These are phyloP conservation scores for Fregata magnificens DNA, from an alignment of 2,113 vertebrate species.

Conservation along the genomic window DNA sequence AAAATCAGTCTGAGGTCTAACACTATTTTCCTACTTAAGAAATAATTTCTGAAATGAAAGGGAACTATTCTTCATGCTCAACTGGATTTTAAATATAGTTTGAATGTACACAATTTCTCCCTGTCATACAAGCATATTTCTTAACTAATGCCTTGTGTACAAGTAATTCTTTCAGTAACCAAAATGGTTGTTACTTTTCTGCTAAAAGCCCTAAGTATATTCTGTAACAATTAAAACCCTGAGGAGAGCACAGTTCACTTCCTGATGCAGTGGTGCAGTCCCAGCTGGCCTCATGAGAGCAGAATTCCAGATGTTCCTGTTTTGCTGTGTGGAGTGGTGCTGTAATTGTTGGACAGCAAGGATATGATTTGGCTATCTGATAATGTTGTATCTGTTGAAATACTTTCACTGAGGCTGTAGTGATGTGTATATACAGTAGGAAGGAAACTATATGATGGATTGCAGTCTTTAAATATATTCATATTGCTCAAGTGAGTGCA, in stretches of 20 bases:
- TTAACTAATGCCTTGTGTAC: not conserved
- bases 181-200: not conserved
- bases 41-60: not conserved
- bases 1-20: not conserved
- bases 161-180: not conserved
- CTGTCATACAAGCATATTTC: not conserved
- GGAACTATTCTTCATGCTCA: not conserved
- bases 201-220: not conserved
- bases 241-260: not conserved
- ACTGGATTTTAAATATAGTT: not conserved
- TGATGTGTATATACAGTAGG: not conserved
- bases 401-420: not conserved
- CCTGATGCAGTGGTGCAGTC: not conserved
- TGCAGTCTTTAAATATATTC: not conserved
- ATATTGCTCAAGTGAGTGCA: not conserved
- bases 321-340: not conserved
- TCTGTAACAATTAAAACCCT: not conserved
- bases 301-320: constrained; percentile 49
- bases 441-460: not conserved
- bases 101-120: not conserved
- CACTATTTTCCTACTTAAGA: not conserved
- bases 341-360: constrained; percentile 50
- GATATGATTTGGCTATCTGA: constrained; percentile 10
- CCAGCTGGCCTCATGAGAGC: not conserved
- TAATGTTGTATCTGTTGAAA: not conserved